phyloP scores from a whole-genome alignment of 1,140 invertebrate species.

The Heliothis virescens region DNA sequence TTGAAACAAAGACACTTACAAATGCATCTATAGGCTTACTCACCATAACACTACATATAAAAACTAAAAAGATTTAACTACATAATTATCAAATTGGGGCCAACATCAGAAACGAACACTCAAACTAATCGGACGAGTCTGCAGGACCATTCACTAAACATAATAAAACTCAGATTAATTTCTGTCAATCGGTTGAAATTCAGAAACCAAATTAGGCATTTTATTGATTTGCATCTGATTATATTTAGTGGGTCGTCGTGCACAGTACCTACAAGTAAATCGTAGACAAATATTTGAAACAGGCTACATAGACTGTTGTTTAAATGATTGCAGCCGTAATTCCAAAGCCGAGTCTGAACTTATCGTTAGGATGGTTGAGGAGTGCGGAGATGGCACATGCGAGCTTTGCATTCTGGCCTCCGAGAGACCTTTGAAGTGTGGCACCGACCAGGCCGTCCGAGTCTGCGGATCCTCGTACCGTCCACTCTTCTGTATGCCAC shows the following conservation, averaged over 20 bases:
- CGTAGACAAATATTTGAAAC: neutral
- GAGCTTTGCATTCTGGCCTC: conserved; percentile 72
- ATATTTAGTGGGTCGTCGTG: neutral
- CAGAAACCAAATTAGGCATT: neutral
- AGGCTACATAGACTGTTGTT: neutral
- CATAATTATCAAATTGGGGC: neutral
- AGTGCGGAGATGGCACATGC: conserved; percentile 77
- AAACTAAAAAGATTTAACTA: neutral
- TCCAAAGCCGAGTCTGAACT: conserved; percentile 78
- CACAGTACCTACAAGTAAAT: neutral
- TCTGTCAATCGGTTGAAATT: neutral
- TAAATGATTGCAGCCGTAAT: conserved; percentile 74
- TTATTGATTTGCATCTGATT: neutral
- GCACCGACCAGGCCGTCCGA: conserved; percentile 80
- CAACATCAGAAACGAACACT: neutral
- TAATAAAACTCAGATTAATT: neutral
- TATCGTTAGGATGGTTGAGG: conserved; percentile 81
- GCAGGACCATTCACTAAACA: neutral
- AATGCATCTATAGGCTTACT: neutral
- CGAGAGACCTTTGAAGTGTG: conserved; percentile 72
- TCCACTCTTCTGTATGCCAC: conserved; percentile 75
- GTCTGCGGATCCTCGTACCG: conserved; percentile 73
- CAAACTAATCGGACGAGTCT: neutral
- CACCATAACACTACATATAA: too few species aligned
- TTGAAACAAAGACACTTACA: neutral